Conservation (phyloP, 2,888 invertebrate genomes). For the Lobophora halterata region DNA sequence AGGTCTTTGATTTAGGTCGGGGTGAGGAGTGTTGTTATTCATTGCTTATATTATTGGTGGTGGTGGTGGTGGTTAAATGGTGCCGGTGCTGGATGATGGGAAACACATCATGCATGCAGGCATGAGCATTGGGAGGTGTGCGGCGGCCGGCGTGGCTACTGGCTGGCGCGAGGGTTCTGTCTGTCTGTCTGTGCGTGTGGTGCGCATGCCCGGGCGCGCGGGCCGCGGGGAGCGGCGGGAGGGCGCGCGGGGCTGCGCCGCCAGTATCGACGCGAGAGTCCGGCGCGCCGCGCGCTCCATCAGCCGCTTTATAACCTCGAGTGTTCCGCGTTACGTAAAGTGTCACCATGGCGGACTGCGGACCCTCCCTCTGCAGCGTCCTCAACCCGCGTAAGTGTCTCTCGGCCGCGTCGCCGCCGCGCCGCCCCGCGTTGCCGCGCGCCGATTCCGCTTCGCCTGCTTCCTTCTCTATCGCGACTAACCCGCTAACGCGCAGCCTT, state of each 20-base stretch:
- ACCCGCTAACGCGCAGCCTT: constrained; percentile 80
- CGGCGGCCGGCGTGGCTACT: no score
- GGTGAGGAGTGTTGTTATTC: neutral
- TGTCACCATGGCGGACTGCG: constrained; percentile 70
- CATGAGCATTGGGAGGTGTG: constrained; percentile 11
- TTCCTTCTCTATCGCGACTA: constrained; percentile 73
- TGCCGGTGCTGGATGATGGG: constrained; percentile 10
- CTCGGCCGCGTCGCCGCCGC: constrained; percentile 40
- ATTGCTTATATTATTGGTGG: constrained; percentile 1
- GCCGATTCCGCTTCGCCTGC: constrained; percentile 57
- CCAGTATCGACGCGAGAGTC: constrained; percentile 80
- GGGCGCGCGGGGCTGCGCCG: constrained; percentile 58
- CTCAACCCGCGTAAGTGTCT: constrained; percentile 72
- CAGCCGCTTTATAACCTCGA: constrained; percentile 54
- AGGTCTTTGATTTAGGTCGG: constrained; percentile 9
- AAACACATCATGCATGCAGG: neutral
- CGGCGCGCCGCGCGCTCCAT: constrained; percentile 76
- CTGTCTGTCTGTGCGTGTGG: constrained; percentile 28
- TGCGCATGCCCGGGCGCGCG: constrained; percentile 32
- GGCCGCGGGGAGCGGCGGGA: constrained; percentile 37
- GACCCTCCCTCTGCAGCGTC: constrained; percentile 74
- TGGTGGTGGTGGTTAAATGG: constrained; percentile 5
- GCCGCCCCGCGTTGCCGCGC: constrained; percentile 31
- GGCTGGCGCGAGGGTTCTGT: constrained; percentile 23
- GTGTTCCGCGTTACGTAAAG: constrained; percentile 71